A percentile compares a stretch with the other conserved stretches of the same genome.
phyloP scores from a whole-genome alignment of 2,888 invertebrate genomes.

The Argyresthia goedartella region DNA sequence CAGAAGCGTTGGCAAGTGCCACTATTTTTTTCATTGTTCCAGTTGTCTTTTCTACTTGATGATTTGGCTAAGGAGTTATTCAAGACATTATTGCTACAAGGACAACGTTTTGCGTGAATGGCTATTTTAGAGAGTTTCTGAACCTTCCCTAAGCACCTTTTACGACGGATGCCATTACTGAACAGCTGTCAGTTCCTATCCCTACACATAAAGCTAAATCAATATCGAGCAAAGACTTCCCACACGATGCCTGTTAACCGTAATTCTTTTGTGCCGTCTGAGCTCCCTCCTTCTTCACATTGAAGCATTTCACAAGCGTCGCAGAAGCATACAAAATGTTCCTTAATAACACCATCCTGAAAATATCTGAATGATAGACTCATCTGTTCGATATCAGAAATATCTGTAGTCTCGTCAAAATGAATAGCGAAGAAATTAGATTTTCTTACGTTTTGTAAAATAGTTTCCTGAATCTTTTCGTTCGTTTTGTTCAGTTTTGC shows the following conservation, averaged over 20 bases:
- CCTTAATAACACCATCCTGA: no score
- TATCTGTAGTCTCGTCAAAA: conserved; percentile 24
- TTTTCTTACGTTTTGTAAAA: conserved; percentile 9
- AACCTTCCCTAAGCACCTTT: conserved; percentile 23
- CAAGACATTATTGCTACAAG: conserved; percentile 21
- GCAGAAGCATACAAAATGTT: conserved; percentile 7
- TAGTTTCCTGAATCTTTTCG: conserved; percentile 11
- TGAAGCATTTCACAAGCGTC: conserved; percentile 7
- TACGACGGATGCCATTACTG: conserved; percentile 21
- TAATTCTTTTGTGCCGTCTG: conserved; percentile 11
- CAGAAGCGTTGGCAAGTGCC: conserved; percentile 12
- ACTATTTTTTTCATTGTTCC: conserved; percentile 12
- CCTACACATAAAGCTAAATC: conserved; percentile 14
- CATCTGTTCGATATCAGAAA: conserved; percentile 13
- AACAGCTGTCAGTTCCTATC: conserved; percentile 23
- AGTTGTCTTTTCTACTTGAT: conserved; percentile 14
- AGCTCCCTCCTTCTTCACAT: conserved; percentile 8
- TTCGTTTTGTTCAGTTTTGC: conserved; percentile 10
- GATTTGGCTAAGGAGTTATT: conserved; percentile 20
- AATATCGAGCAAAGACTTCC: conserved; percentile 14
- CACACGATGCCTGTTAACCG: conserved; percentile 17
- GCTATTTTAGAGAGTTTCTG: conserved; percentile 11
- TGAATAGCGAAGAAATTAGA: conserved; percentile 15
- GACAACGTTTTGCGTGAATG: conserved; percentile 17
- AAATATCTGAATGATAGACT: no score